A percentile compares a stretch with the other conserved stretches of the same genome.
These are phyloP conservation scores for Drosophila melanocephala DNA, from an alignment of 2,888 invertebrate genomes.

Conservation along the genomic window DNA sequence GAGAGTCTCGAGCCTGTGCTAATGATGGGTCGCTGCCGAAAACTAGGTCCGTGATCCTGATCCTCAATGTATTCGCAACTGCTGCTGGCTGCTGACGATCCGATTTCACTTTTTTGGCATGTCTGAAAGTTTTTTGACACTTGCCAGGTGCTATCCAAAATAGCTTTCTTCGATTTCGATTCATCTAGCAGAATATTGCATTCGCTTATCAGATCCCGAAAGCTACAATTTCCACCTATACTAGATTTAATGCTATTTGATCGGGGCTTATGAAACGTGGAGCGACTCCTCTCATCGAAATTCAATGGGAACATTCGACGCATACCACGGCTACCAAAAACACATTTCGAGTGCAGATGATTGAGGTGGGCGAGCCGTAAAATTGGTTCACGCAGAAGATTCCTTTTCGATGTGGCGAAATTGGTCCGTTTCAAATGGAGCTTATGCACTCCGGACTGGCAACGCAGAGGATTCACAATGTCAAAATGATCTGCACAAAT, in stretches of 20 bases:
- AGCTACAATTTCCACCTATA: slow-evolving; percentile 65
- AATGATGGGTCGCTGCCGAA: slow-evolving; percentile 12
- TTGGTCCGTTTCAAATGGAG: slow-evolving; percentile 59
- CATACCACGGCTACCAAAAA: slow-evolving; percentile 30
- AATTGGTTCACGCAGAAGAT: slow-evolving; percentile 74
- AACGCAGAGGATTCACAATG: slow-evolving; percentile 35
- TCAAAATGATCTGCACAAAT: slow-evolving; percentile 36
- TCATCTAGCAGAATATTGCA: slow-evolving; percentile 75
- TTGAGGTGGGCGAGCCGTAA: slow-evolving; percentile 59
- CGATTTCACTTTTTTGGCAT: slow-evolving; percentile 31
- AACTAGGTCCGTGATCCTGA: slow-evolving; percentile 1
- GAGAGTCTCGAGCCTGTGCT: slow-evolving; percentile 64
- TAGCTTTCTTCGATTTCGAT: slow-evolving; percentile 61
- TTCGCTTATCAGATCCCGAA: slow-evolving; percentile 81
- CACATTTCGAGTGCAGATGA: slow-evolving; percentile 39
- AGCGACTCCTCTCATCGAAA: slow-evolving; percentile 41
- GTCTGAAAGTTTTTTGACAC: slow-evolving; percentile 38
- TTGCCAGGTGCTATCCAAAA: slow-evolving; percentile 48
- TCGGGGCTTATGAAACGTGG: slow-evolving; percentile 33
- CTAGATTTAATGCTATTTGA: slow-evolving; percentile 32
- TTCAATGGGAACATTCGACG: slow-evolving; percentile 36
- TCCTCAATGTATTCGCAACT: slow-evolving; percentile 7
- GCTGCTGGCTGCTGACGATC: neutral
- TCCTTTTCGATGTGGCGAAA: slow-evolving; percentile 39
- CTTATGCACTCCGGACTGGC: slow-evolving; percentile 62